Conservation (phyloP, 2,113 vertebrate species). For the Etheostoma spectabile region DNA sequence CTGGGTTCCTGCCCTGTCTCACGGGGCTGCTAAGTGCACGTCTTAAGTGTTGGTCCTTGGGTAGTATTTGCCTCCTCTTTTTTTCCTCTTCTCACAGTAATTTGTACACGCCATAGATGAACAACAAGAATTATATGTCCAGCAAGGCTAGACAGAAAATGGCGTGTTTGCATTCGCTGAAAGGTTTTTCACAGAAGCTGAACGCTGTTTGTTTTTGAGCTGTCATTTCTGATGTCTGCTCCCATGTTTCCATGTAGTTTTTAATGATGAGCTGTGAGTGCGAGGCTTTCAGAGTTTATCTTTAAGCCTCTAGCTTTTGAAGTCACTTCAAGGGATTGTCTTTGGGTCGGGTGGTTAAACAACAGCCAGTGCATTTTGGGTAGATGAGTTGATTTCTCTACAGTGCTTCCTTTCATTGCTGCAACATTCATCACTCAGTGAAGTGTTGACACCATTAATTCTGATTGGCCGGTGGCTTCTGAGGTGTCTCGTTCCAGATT, state of each 20-base stretch:
- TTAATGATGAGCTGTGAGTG: conserved; percentile 25
- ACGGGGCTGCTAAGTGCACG: neutral
- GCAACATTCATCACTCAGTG: neutral
- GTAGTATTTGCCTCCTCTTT: neutral
- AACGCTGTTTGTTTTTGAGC: neutral
- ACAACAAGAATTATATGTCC: neutral
- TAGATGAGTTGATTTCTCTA: conserved; percentile 8
- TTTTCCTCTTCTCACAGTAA: neutral
- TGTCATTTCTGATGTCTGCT: conserved; percentile 19
- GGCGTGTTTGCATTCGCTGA: neutral
- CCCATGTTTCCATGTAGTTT: neutral
- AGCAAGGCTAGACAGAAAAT: neutral
- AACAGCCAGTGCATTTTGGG: conserved; percentile 21
- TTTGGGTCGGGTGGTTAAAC: conserved; percentile 11
- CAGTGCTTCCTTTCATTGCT: conserved; percentile 9
- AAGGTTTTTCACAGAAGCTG: conserved; percentile 17
- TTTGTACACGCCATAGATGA: neutral
- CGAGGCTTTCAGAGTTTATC: conserved; percentile 16
- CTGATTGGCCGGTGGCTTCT: neutral
- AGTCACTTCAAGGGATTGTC: conserved; percentile 54
- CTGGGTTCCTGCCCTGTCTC: neutral
- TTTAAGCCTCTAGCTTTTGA: conserved; percentile 44
- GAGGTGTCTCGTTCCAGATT: too few species aligned
- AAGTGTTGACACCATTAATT: neutral
- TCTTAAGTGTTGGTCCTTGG: neutral